phyloP scores from a whole-genome alignment of 53 echinoderm and acorn worm genomes.

The Apostichopus leukothele region DNA sequence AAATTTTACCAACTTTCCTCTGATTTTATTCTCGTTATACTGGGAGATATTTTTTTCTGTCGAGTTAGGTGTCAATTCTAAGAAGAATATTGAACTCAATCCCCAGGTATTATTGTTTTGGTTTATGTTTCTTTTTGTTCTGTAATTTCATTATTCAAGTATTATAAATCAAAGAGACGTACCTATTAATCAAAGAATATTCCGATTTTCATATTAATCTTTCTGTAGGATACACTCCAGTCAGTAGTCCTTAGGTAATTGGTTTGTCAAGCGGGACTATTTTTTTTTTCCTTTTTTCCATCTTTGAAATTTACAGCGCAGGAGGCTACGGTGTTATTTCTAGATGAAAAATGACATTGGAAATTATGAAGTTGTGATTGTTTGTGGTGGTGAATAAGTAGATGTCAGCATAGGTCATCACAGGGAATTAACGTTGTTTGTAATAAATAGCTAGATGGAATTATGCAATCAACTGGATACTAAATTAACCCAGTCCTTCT shows the following conservation, averaged over 20 bases:
- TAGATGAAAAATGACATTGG: constrained; percentile 4
- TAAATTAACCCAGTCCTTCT: not conserved
- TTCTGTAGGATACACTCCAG: constrained; percentile 40
- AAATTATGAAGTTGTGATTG: constrained; percentile 1
- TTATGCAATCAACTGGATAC: not conserved
- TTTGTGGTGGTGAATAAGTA: not conserved
- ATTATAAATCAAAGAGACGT: constrained; percentile 27
- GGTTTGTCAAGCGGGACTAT: constrained; percentile 17
- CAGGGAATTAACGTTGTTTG: not conserved
- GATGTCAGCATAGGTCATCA: not conserved
- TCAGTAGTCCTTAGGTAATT: constrained; percentile 17
- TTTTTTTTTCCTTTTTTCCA: not conserved
- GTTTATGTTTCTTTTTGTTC: not conserved
- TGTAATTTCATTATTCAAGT: constrained; percentile 35
- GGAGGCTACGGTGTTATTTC: not conserved
- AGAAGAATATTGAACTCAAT: constrained; percentile 1
- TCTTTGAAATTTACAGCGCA: not conserved
- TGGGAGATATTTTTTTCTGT: not conserved
- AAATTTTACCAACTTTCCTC: constrained; percentile 7
- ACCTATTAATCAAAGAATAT: constrained; percentile 20
- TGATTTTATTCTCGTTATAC: not conserved
- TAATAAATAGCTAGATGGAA: not conserved
- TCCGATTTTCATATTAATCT: constrained; percentile 37
- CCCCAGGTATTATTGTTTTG: not conserved
- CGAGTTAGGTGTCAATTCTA: constrained; percentile 4